Percentiles rank a stretch among this genome's conserved stretches.
Conservation (phyloP, 2,888 invertebrate genomes). For the Ochropacha duplaris region DNA sequence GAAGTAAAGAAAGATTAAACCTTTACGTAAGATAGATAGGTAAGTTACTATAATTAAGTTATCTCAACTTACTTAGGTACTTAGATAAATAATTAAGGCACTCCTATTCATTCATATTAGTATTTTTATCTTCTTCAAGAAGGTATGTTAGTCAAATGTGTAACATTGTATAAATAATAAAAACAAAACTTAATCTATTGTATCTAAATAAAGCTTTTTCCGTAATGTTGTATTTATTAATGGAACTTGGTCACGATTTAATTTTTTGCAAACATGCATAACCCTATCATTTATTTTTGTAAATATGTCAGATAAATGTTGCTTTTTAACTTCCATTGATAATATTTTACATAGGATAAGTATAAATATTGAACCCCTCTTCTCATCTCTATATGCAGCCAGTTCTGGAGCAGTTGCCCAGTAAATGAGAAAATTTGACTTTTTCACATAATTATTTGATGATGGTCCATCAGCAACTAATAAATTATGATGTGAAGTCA, state of each 20-base stretch:
- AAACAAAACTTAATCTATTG: constrained; percentile 19
- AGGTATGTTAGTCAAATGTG: neutral
- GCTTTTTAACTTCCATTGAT: constrained; percentile 39
- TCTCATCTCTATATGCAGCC: constrained; percentile 63
- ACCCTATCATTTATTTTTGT: constrained; percentile 61
- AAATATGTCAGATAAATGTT: constrained; percentile 66
- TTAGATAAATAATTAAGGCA: too few relatives aligned
- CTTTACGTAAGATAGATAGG: too few relatives aligned
- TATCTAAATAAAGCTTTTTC: constrained; percentile 64
- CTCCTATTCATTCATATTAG: too few relatives aligned
- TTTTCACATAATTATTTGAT: constrained; percentile 44
- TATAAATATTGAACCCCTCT: constrained; percentile 68
- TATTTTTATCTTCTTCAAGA: too few relatives aligned
- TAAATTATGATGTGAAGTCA: constrained; percentile 22
- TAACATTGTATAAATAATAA: neutral
- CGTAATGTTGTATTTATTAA: constrained; percentile 58
- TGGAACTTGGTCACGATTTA: constrained; percentile 58
- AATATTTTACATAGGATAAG: constrained; percentile 59
- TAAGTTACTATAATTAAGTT: too few relatives aligned
- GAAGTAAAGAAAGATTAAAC: too few relatives aligned
- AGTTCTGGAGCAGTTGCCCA: constrained; percentile 74
- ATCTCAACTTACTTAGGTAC: too few relatives aligned
- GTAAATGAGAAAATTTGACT: constrained; percentile 65
- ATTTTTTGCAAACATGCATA: constrained; percentile 40
- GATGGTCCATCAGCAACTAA: constrained; percentile 58